Percentiles rank a stretch among this genome's conserved stretches.
These are phyloP conservation scores for Sesamia inferens DNA, from an alignment of 2,888 invertebrate species.

Conservation along the genomic window DNA sequence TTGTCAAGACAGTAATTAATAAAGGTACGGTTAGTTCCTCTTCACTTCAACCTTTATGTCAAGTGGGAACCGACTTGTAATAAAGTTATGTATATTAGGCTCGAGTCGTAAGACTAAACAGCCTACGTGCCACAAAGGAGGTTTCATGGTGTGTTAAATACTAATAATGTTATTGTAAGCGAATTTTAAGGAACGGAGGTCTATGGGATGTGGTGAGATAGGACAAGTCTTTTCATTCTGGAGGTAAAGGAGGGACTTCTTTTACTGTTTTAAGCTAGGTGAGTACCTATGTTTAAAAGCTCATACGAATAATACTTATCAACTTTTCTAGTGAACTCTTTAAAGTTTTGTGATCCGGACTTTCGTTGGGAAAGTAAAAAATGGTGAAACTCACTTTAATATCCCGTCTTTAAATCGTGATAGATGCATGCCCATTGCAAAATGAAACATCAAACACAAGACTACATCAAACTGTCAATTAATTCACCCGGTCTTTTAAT, in stretches of 20 bases:
- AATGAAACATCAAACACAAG: neutral
- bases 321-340: too few species aligned
- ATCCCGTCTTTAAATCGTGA: conserved; percentile 24
- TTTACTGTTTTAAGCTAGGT: neutral
- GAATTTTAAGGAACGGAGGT: conserved; percentile 39
- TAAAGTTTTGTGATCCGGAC: neutral
- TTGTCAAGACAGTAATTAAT: conserved; percentile 42
- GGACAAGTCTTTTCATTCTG: conserved; percentile 1
- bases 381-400: neutral
- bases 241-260: conserved; percentile 7
- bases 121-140: conserved; percentile 49
- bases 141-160: conserved; percentile 44
- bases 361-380: neutral
- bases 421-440: conserved; percentile 24
- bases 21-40: conserved; percentile 47
- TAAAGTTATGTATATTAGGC: conserved; percentile 50
- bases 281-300: neutral
- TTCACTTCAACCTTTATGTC: conserved; percentile 45
- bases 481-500: neutral
- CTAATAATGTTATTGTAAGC: conserved; percentile 42
- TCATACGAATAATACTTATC: neutral
- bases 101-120: conserved; percentile 45
- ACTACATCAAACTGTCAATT: conserved; percentile 14
- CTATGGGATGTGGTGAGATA: conserved; percentile 10
- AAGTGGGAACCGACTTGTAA: conserved; percentile 45